Evolutionary conservation across 2,888 invertebrate genomes (phyloP), one percentile per base, ranked within the genome.

Genomic region (Nomada lathburiana): DNA sequence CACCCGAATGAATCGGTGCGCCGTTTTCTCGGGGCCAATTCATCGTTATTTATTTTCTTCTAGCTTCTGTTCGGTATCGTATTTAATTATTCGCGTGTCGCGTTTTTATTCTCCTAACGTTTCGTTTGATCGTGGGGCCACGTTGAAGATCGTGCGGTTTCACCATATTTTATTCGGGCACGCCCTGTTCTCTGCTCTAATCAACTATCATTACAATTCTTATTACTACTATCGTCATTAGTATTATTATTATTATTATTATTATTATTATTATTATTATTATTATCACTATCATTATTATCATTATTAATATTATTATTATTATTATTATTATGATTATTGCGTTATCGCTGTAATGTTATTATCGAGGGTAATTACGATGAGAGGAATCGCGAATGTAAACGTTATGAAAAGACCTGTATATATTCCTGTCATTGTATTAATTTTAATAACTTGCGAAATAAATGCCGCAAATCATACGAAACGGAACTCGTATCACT

Each of bases 401-500:
- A 82, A 77, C 77, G 80, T 83, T 82, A 87, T 70, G 42, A 65
- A 20, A 23, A 83, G 84, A 83, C 79, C 76, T 92, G 92, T 92
- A 92, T 83, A 92, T 92, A 92, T 85, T 88, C 88, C 86, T 89
- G 89, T 86, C 83, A 92, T 91, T 92, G 92, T 92, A 92, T 92
- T 92, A 92, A 92, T 90, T 92, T 91, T 90, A 92, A 91, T 91
- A 91, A 92, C 87, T 82, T 91, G 91, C 87, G 84, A 91, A 92
- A 92, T 92, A 92, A 91, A 92, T 88, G 84, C 83, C 86, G 89
- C 88, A 85, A 81, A 82, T 82, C 74, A 71, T 36, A 70, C 72
- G 70, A 59, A 42, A 55, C 2, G 9, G 36, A 29, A n/a, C 4
- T 3, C 23, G 57, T 20, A 13, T 57, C 23, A 11, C 20, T 23